These are phyloP conservation scores for Harpalus rubripes DNA, from an alignment of 2,888 invertebrate species.

Conservation along the genomic window DNA sequence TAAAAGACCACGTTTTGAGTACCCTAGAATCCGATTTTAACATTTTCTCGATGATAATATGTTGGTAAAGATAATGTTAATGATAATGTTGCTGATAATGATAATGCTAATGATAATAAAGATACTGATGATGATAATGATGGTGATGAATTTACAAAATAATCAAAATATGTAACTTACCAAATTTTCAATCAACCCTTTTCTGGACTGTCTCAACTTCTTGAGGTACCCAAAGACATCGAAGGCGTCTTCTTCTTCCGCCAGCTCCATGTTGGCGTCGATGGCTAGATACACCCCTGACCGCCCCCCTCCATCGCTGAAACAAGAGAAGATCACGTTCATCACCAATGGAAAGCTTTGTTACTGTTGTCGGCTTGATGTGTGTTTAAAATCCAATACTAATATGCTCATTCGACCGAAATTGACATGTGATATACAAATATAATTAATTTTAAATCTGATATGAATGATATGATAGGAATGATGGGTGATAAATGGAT, in stretches of 20 bases:
- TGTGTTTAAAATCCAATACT: background rate
- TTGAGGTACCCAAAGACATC: slow-evolving; percentile 96
- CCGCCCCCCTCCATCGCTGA: slow-evolving; percentile 96
- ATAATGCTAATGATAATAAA: too few relatives aligned
- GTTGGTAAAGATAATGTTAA: too few relatives aligned
- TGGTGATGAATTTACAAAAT: too few relatives aligned
- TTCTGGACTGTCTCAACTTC: slow-evolving; percentile 92
- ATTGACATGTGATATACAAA: slow-evolving; percentile 19
- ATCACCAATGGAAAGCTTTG: background rate
- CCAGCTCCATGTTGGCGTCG: slow-evolving; percentile 96
- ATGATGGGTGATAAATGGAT: slow-evolving; percentile 4
- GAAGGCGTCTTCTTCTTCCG: slow-evolving; percentile 94
- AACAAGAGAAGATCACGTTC: background rate
- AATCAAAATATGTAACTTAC: slow-evolving; percentile 78
- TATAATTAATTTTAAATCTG: slow-evolving; percentile 22
- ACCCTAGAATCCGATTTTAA: too few relatives aligned
- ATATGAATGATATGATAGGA: background rate
- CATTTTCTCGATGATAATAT: too few relatives aligned
- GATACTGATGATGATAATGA: too few relatives aligned
- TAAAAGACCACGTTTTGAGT: too few relatives aligned
- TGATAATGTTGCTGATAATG: too few relatives aligned
- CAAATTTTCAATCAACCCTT: slow-evolving; percentile 94
- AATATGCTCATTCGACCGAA: background rate
- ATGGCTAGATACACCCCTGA: slow-evolving; percentile 97
- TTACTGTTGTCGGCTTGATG: background rate